phyloP scores from a whole-genome alignment of 1,140 invertebrate species.

The Radopholus similis region DNA sequence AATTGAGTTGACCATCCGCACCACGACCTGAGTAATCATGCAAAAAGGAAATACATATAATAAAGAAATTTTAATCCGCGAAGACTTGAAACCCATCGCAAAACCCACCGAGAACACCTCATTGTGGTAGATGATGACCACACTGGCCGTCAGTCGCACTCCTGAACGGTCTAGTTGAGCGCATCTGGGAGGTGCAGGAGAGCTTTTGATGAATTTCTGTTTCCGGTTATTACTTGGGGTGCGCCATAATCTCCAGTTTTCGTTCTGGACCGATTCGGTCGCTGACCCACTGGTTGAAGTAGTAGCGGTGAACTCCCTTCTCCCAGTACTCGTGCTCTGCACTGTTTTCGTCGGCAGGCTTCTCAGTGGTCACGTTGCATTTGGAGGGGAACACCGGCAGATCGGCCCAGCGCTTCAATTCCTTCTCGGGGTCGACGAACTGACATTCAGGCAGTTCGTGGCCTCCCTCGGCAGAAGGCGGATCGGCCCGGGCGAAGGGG shows the following conservation, averaged over 20 bases:
- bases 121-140: slow-evolving; percentile 97
- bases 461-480: background rate
- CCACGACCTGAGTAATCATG: too few relatives aligned
- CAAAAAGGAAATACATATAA: too few relatives aligned
- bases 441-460: slow-evolving; percentile 37
- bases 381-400: slow-evolving; percentile 1
- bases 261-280: slow-evolving; percentile 54
- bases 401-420: slow-evolving; percentile 36
- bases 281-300: slow-evolving; percentile 51
- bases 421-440: slow-evolving; percentile 37
- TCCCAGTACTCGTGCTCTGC: slow-evolving; percentile 28
- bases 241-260: slow-evolving; percentile 34
- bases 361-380: slow-evolving; percentile 36
- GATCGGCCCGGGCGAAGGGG: background rate
- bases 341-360: slow-evolving; percentile 27
- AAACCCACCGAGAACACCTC: slow-evolving; percentile 92
- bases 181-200: slow-evolving; percentile 38
- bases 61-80: too few relatives aligned
- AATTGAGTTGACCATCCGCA: slow-evolving; percentile 89
- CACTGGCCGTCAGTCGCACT: slow-evolving; percentile 60
- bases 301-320: slow-evolving; percentile 17
- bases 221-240: slow-evolving; percentile 37
- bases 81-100: too few relatives aligned
- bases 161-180: slow-evolving; percentile 39
- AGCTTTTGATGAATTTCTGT: background rate